Percentiles rank a stretch among this genome's conserved stretches.
Evolutionary conservation across 1,140 invertebrate genomes (phyloP).

Genomic region (Ditylenchus dipsaci): DNA sequence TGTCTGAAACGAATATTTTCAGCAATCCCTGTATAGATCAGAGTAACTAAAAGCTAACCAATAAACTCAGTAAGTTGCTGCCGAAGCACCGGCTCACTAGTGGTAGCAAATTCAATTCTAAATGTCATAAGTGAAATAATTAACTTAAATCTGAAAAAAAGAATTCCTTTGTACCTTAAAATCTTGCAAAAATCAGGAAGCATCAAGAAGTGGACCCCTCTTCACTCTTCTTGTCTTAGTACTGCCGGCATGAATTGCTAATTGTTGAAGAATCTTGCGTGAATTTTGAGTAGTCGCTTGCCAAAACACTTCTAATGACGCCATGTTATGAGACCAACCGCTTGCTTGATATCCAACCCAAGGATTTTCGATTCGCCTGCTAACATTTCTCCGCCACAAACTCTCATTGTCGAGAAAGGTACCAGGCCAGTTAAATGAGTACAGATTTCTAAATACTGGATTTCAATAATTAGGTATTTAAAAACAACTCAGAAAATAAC

Average conservation of each 20-base stretch:
- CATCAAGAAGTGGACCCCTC: conserved; percentile 7
- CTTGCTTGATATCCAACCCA: background rate
- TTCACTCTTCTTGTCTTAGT: background rate
- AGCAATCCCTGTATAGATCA: no score
- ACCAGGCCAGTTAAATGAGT: conserved; percentile 19
- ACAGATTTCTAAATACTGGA: conserved; percentile 13
- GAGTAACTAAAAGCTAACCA: no score
- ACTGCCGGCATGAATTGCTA: conserved; percentile 18
- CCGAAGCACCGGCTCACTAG: conserved; percentile 16
- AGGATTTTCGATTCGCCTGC: conserved; percentile 4
- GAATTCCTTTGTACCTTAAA: background rate
- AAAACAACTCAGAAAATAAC: no score
- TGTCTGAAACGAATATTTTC: no score
- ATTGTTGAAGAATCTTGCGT: conserved; percentile 29
- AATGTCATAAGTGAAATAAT: background rate
- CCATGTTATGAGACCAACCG: conserved; percentile 4
- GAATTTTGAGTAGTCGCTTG: conserved; percentile 22
- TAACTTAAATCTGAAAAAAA: background rate
- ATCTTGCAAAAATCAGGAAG: conserved; percentile 22
- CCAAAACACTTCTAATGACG: conserved; percentile 27
- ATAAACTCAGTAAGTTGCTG: conserved; percentile 23
- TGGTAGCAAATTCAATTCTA: conserved; percentile 25
- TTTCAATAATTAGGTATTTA: no score
- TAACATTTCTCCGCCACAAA: conserved; percentile 13
- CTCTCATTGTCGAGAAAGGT: conserved; percentile 19